Evolutionary conservation across 2,888 invertebrate genomes (phyloP), one percentile per base, ranked within the genome.

Genomic region (Furcula furcula): DNA sequence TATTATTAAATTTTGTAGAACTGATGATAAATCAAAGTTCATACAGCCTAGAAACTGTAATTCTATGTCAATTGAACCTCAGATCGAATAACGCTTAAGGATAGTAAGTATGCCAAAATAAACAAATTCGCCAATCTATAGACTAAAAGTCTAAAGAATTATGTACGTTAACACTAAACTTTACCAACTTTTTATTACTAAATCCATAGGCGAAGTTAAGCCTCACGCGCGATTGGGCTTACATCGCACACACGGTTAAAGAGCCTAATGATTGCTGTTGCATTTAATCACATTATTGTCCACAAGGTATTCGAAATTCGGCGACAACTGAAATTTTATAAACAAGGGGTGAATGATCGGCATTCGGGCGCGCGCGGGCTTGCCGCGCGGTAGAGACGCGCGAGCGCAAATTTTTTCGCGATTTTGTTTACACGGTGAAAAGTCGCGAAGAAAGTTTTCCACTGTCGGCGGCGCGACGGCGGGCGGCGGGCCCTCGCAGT

Each of bases 111-210:
- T 11, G n/a, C n/a, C 12, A 2, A 10, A 16, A n/a, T 15, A 27
- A 16, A 27, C 15, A 15, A 5, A 16, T 5, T 10, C 5, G 16
- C 7, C 16, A 27, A 37, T 19, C 27, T 34, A 38, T 23, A 39
- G 38, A 4, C 9, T 2, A n/a, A 14, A 26, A 1, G 15, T 14
- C n/a, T 14, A 26, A 9, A 7, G 27, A 10, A 25, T 13, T 6
- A 26, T 2, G 2, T 25, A 14, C 15, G 33, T 54, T 59, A 61
- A 66, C 67, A 59, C 70, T 65, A 76, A 84, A 82, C 72, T 75
- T 84, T 87, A 88, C 87, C 86, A 86, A 87, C 87, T 85, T 87
- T 87, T 86, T 77, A 81, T 72, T 70, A 80, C 73, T 76, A 85
- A 80, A 87, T 88, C 88, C 87, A 85, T 86, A 83, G 75, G 83